Percentiles rank a stretch among this genome's conserved stretches.
Evolutionary conservation across 2,888 invertebrate genomes (phyloP).

Genomic region (Catocala nupta): DNA sequence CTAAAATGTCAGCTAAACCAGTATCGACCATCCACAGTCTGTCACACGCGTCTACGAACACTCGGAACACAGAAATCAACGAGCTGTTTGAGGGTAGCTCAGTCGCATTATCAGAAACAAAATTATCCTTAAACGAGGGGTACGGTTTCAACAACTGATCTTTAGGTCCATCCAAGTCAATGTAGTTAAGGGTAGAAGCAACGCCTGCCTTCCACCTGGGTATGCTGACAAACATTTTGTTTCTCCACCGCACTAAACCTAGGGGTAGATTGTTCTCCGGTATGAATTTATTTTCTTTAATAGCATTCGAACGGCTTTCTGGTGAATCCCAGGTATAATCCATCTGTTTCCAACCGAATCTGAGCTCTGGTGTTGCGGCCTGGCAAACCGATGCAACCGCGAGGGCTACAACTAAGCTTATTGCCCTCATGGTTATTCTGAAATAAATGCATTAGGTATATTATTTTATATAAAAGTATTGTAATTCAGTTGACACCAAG

Average conservation of each 20-base stretch:
- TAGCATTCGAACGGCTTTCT: constrained; percentile 87
- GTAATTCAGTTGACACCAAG: too few relatives aligned
- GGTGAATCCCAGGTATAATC: constrained; percentile 90
- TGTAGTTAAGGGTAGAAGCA: constrained; percentile 90
- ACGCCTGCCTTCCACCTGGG: constrained; percentile 92
- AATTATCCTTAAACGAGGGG: constrained; percentile 93
- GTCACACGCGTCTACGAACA: constrained; percentile 92
- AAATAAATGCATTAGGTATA: constrained; percentile 30
- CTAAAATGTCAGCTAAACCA: constrained; percentile 92
- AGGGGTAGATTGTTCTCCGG: constrained; percentile 90
- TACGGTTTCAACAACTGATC: constrained; percentile 92
- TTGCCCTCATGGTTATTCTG: constrained; percentile 67
- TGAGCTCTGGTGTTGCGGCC: constrained; percentile 86
- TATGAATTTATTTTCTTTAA: constrained; percentile 88
- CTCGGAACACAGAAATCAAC: constrained; percentile 91
- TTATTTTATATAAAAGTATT: too few relatives aligned
- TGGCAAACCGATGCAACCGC: constrained; percentile 66
- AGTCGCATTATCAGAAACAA: constrained; percentile 87
- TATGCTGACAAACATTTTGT: constrained; percentile 90
- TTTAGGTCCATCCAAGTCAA: constrained; percentile 88
- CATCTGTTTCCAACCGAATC: constrained; percentile 91
- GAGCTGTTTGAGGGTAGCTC: constrained; percentile 86
- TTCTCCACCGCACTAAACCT: constrained; percentile 90
- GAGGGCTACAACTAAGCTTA: constrained; percentile 64
- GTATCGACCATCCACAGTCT: constrained; percentile 94